Evolutionary conservation across 2,888 invertebrate species (phyloP), one percentile per base, ranked within the genome.

Genomic region (Ochropleura plecta): DNA sequence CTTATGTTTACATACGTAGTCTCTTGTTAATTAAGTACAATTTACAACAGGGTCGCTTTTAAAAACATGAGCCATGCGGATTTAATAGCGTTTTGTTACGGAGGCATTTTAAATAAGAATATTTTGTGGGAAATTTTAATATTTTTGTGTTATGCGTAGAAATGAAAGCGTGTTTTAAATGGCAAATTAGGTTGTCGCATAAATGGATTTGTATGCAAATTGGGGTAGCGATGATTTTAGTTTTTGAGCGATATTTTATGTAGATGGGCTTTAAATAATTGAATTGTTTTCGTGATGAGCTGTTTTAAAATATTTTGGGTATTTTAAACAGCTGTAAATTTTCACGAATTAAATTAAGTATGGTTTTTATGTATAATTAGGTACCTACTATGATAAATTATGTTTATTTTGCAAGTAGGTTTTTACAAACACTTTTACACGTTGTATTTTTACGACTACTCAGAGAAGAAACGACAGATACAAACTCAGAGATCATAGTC

Each of bases 21-120:
- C 78, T 81, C 63, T 73, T 76, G 70, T 84, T 84, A 84, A 88
- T 88, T 86, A 84, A 83, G 76, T 48, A 57, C 60, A 76, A 83
- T 88, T 87, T 79, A 87, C 81, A 76, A 82, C 71, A 53, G 69
- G 78, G 76, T 63, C 49, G 64, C 77, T 82, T 86, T 84, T 80
- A 74, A 83, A 85, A 83, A 79, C 73, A 72, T 51, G 76, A 71
- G 66, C 63, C 78, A 63, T 67, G 75, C 70, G 63, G 77, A 78
- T 83, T 85, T 85, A 78, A 76, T 66, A 67, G 59, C 69, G 66
- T 74, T 72, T 85, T 82, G 86, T 82, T 70, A 14, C n/a, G 30
- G 16, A 46, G 46, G 53, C 60, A 68, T 76, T 84, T 59, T 66
- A 66, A 72, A 76, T 66, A 76, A 74, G 53, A 73, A 67, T 62